Percentiles rank a stretch among this genome's conserved stretches.
phyloP scores from a whole-genome alignment of 2,113 vertebrate species.

The Nansenia antarctica region DNA sequence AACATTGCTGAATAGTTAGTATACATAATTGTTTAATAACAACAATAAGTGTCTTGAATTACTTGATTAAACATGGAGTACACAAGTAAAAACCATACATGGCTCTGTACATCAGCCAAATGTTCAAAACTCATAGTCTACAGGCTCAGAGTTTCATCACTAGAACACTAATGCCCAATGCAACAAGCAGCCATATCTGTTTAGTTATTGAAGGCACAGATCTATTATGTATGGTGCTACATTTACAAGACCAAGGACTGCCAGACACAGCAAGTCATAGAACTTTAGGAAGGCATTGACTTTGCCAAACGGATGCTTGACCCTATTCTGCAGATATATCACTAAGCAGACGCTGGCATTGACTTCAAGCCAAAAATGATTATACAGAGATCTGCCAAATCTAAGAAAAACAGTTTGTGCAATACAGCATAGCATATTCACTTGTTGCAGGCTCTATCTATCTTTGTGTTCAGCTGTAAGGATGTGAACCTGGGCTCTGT shows the following conservation, averaged over 20 bases:
- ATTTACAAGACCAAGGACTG: slow-evolving; percentile 46
- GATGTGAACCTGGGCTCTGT: slow-evolving; percentile 36
- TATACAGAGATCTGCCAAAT: slow-evolving; percentile 49
- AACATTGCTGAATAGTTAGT: no score
- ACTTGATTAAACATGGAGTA: slow-evolving; percentile 34
- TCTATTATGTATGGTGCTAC: slow-evolving; percentile 65
- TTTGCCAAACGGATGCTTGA: slow-evolving; percentile 38
- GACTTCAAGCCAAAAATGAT: slow-evolving; percentile 33
- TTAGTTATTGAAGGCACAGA: slow-evolving; percentile 73
- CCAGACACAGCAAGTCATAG: slow-evolving; percentile 10
- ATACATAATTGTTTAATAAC: slow-evolving; percentile 26
- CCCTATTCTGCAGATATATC: slow-evolving; percentile 36
- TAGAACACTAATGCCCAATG: slow-evolving; percentile 54
- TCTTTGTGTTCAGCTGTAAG: slow-evolving; percentile 63
- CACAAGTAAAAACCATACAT: slow-evolving; percentile 28
- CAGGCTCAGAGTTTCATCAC: slow-evolving; percentile 27
- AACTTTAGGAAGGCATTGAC: slow-evolving; percentile 24
- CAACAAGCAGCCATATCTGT: slow-evolving; percentile 60
- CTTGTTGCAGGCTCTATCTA: slow-evolving; percentile 45
- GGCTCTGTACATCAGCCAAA: slow-evolving; percentile 42
- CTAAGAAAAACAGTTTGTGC: slow-evolving; percentile 35
- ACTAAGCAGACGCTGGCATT: slow-evolving; percentile 51
- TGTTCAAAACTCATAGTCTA: slow-evolving; percentile 41
- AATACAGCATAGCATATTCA: slow-evolving; percentile 30
- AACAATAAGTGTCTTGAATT: slow-evolving; percentile 24